Base-by-base conservation (phyloP, 2,113 vertebrate species). In the Clupea harengus region DNA sequence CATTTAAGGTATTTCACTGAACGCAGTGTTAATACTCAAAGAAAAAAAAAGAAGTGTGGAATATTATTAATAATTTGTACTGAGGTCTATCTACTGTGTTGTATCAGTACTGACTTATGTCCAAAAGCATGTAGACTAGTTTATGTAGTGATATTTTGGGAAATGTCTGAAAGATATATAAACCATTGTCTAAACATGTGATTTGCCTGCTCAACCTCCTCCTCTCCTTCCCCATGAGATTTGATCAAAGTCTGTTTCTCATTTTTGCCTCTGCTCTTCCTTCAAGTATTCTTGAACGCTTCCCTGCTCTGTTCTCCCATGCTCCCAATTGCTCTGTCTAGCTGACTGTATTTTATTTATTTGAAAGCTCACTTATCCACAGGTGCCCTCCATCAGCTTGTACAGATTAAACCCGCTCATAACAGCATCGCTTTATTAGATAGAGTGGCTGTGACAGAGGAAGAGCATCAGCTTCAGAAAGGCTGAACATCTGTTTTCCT, bases 401-500 rank as follows among this genome's bases (percentile, higher is more conserved):
- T 32, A 20, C 52, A 54, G 52, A 54, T 75, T 28, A 28, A 64
- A 64, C 22, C n/a, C 64, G 4, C 11, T 78, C 72, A 8, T 15
- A 78, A 44, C 32, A 75, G 67, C 10, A 32, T 39, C 9, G 28
- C 72, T 78, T 2, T 44, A 32, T 39, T 78, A 15, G 72, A 32
- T 18, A 17, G 57, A 80, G 52, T 89, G 81, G 46, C 85, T n/a
- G 49, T 86, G 82, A 81, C 84, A 89, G 85, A 32, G 75, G 83
- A 28, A 83, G 20, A 81, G 57, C 32, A 6, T 78, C 72, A 18
- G 45, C 82, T 84, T 85, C 60, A 81, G 80, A 82, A 81, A 57
- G 85, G n/a, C 82, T 39, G 54, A 72, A 83, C 86, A 90, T 88
- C 86, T 88, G 89, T 87, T 84, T 88, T 83, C 81, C 86, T 89